A percentile compares a stretch with the other conserved stretches of the same genome.
These are phyloP conservation scores for Marasmarcha lunaedactyla DNA, from an alignment of 2,888 invertebrate species.

Conservation along the genomic window DNA sequence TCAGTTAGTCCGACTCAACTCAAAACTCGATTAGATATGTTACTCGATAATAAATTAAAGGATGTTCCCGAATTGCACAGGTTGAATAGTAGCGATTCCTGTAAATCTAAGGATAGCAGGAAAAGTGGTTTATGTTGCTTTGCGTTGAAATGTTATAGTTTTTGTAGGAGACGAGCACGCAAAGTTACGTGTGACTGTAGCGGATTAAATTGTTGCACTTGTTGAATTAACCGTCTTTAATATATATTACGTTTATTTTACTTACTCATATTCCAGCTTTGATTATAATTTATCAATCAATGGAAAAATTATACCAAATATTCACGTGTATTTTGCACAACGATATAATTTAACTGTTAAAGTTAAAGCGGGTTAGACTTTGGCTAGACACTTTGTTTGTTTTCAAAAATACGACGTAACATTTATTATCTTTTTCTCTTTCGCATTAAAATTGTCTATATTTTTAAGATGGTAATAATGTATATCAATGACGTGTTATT, in stretches of 20 bases:
- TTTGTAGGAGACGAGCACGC: constrained; percentile 44
- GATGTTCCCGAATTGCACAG: constrained; percentile 35
- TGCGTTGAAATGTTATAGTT: constrained; percentile 53
- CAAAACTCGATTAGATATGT: constrained; percentile 70
- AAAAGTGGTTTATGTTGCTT: constrained; percentile 47
- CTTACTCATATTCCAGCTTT: too few relatives aligned
- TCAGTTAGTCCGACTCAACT: constrained; percentile 74
- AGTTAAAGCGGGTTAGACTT: too few relatives aligned
- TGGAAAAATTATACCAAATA: too few relatives aligned
- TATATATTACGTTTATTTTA: constrained; percentile 10
- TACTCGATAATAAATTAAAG: constrained; percentile 24
- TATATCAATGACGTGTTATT: too few relatives aligned
- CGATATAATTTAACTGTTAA: too few relatives aligned
- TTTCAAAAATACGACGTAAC: too few relatives aligned
- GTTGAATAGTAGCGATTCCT: constrained; percentile 48
- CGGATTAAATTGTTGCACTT: constrained; percentile 35
- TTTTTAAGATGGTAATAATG: too few relatives aligned
- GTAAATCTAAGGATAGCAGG: constrained; percentile 41
- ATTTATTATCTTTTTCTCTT: too few relatives aligned
- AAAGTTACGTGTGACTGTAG: constrained; percentile 41
- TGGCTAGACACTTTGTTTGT: too few relatives aligned
- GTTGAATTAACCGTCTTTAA: constrained; percentile 17
- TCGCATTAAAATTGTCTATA: too few relatives aligned
- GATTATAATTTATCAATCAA: too few relatives aligned
- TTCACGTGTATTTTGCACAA: too few relatives aligned